Evolutionary conservation across 2,888 invertebrate species (phyloP).

Genomic region (Hyalella azteca): DNA sequence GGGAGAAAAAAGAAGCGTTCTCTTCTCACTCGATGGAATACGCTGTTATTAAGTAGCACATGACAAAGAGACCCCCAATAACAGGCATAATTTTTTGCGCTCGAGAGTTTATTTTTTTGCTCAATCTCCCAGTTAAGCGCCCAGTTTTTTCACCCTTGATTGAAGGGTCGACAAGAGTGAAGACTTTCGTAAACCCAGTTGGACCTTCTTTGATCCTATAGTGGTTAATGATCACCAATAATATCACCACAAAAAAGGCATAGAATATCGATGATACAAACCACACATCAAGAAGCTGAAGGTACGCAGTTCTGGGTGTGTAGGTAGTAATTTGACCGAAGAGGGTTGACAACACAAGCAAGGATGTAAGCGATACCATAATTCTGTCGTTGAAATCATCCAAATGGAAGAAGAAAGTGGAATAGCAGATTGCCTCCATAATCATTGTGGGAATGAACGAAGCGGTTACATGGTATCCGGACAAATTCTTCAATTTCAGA

Average conservation of each 20-base stretch:
- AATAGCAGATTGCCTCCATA: conserved; percentile 52
- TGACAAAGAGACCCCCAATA: not conserved
- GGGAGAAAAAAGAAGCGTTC: too few species aligned
- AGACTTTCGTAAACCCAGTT: not conserved
- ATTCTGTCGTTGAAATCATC: conserved; percentile 55
- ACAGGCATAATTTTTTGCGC: not conserved
- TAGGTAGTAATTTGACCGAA: conserved; percentile 51
- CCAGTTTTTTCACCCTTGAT: not conserved
- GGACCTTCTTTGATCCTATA: conserved; percentile 40
- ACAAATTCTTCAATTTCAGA: conserved; percentile 45
- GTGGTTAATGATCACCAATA: conserved; percentile 46
- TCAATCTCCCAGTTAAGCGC: not conserved
- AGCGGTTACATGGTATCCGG: conserved; percentile 50
- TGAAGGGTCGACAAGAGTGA: not conserved
- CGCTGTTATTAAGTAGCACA: not conserved
- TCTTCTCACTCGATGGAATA: too few species aligned
- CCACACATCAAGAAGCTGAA: conserved; percentile 54
- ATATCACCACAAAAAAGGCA: conserved; percentile 47
- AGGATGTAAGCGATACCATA: conserved; percentile 55
- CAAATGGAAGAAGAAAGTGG: conserved; percentile 49
- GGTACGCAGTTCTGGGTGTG: conserved; percentile 50
- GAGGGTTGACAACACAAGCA: conserved; percentile 53
- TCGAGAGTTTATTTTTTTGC: not conserved
- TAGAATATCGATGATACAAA: conserved; percentile 51
- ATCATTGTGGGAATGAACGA: conserved; percentile 53